Evolutionary conservation across 1,140 invertebrate genomes (phyloP).

Genomic region (Helicoverpa armigera): DNA sequence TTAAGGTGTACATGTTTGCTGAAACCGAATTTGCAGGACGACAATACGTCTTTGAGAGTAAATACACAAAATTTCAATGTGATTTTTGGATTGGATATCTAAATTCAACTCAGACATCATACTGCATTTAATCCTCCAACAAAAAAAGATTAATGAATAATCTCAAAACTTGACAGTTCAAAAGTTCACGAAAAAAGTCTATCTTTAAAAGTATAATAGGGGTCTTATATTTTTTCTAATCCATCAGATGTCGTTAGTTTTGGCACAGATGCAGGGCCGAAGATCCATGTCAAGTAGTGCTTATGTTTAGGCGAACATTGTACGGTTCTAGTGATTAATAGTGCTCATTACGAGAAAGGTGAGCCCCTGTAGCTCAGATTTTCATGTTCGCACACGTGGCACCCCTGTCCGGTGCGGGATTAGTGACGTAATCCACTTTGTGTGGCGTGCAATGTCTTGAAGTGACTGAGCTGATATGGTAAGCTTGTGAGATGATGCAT

Average conservation of each 20-base stretch:
- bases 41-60: no score
- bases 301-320: constrained; percentile 60
- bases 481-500: background rate
- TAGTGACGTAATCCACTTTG: constrained; percentile 42
- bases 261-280: constrained; percentile 74
- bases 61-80: no score
- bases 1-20: no score
- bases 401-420: constrained; percentile 43
- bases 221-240: constrained; percentile 61
- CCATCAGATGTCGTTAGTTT: constrained; percentile 74
- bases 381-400: constrained; percentile 60
- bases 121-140: no score
- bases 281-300: constrained; percentile 71
- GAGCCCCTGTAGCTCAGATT: constrained; percentile 66
- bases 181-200: constrained; percentile 24
- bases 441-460: background rate
- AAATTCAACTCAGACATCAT: no score
- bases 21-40: no score
- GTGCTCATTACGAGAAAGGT: constrained; percentile 74
- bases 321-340: constrained; percentile 78
- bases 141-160: constrained; percentile 24
- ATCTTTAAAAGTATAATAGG: constrained; percentile 51
- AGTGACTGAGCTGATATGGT: background rate
- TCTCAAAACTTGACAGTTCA: constrained; percentile 24
- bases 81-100: no score